phyloP scores from a whole-genome alignment of 92 coral and sea anemone species.

The Zoanthus sociatus region DNA sequence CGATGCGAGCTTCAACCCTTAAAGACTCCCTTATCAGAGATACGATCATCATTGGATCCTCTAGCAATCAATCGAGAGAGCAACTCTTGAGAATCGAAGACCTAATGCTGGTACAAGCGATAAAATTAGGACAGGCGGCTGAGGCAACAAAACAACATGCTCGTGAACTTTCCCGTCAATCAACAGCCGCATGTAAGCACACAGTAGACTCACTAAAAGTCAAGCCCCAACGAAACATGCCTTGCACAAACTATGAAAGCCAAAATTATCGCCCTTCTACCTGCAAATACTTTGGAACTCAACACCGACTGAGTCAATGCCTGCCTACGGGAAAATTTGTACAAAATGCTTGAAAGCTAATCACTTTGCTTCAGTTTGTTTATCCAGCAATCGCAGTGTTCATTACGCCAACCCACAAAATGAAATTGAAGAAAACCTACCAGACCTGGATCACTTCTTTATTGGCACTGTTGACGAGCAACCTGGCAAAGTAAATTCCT shows the following conservation, averaged over 20 bases:
- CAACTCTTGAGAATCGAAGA: no score
- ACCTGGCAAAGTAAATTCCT: not conserved
- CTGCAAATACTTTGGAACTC: no score
- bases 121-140: no score
- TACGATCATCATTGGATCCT: no score
- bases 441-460: not conserved
- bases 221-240: not conserved
- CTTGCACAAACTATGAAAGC: not conserved
- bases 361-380: not conserved
- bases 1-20: no score
- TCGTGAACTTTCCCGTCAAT: no score
- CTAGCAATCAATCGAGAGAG: no score
- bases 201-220: not conserved
- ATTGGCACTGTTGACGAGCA: not conserved
- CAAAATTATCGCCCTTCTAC: not conserved
- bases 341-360: not conserved
- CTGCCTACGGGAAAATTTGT: not conserved
- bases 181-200: not conserved
- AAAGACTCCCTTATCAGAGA: no score
- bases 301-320: not conserved
- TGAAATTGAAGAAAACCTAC: not conserved
- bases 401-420: not conserved
- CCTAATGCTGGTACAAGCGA: no score
- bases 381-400: not conserved
- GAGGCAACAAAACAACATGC: no score